These are phyloP conservation scores for Melinaea marsaeus DNA, from an alignment of 2,888 invertebrate species.

Conservation along the genomic window DNA sequence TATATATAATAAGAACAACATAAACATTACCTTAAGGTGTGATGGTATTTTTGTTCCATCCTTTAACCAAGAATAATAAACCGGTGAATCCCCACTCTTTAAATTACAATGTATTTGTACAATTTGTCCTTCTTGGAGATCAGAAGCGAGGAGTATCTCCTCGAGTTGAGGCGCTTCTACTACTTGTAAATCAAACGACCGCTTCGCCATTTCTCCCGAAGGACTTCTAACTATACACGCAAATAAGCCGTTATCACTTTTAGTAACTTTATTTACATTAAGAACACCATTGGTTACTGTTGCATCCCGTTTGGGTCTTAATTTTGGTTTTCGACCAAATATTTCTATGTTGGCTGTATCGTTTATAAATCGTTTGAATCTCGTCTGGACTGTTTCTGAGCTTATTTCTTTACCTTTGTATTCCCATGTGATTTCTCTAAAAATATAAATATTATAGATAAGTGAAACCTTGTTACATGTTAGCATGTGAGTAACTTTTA, in stretches of 20 bases:
- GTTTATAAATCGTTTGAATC: slow-evolving; percentile 57
- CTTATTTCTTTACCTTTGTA: slow-evolving; percentile 68
- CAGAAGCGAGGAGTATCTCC: slow-evolving; percentile 87
- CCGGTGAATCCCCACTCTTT: slow-evolving; percentile 84
- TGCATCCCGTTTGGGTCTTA: slow-evolving; percentile 63
- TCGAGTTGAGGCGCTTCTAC: slow-evolving; percentile 88
- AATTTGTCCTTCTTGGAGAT: slow-evolving; percentile 89
- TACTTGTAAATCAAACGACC: slow-evolving; percentile 83
- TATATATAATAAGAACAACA: not conserved
- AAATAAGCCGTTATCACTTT: slow-evolving; percentile 83
- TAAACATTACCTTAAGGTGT: slow-evolving; percentile 77
- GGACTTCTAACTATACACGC: slow-evolving; percentile 87
- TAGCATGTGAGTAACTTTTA: not conserved
- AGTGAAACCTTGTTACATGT: not conserved
- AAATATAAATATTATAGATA: slow-evolving; percentile 28
- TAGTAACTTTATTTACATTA: slow-evolving; percentile 79
- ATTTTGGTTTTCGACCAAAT: slow-evolving; percentile 70
- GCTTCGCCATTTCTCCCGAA: slow-evolving; percentile 86
- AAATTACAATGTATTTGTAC: slow-evolving; percentile 90
- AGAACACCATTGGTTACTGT: slow-evolving; percentile 73
- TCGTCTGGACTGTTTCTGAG: slow-evolving; percentile 50
- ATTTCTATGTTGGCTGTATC: slow-evolving; percentile 63
- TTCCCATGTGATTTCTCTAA: slow-evolving; percentile 73
- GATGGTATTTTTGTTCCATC: slow-evolving; percentile 81
- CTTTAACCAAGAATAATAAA: slow-evolving; percentile 84